A percentile compares a stretch with the other conserved stretches of the same genome.
Evolutionary conservation across 2,888 invertebrate genomes (phyloP).

Genomic region (Antitype chi): DNA sequence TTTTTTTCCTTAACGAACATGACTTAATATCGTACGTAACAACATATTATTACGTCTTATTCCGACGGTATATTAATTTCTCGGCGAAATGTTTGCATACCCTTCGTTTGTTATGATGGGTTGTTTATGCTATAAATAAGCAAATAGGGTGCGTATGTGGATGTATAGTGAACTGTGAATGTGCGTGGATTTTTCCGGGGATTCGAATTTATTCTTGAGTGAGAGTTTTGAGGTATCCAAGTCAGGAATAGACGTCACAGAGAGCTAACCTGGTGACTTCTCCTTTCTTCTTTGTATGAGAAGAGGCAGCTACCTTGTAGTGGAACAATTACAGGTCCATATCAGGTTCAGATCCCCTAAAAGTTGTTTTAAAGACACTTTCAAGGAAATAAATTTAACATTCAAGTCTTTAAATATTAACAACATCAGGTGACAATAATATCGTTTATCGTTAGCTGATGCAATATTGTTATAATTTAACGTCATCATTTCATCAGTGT

Average conservation of each 20-base stretch:
- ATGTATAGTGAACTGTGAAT: conserved; percentile 4
- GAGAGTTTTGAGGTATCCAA: not conserved
- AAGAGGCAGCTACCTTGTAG: not conserved
- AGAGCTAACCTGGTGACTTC: not conserved
- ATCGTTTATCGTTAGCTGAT: conserved; percentile 39
- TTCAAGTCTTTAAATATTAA: conserved; percentile 10
- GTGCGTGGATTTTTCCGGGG: not conserved
- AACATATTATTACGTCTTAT: conserved; percentile 50
- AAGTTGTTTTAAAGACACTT: no score
- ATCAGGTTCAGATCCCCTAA: not conserved
- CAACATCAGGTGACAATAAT: conserved; percentile 1
- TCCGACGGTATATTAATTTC: conserved; percentile 52
- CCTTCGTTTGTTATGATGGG: conserved; percentile 52
- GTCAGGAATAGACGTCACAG: not conserved
- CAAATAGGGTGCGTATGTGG: conserved; percentile 29
- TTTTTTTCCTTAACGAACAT: conserved; percentile 31
- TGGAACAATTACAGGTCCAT: not conserved
- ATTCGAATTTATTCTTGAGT: not conserved
- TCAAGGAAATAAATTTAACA: not conserved
- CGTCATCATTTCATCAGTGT: conserved; percentile 35
- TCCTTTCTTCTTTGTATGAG: not conserved
- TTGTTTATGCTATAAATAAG: conserved; percentile 50
- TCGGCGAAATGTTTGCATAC: conserved; percentile 39
- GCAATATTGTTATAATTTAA: conserved; percentile 40
- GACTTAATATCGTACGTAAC: conserved; percentile 42